phyloP scores from a whole-genome alignment of 2,797 vertebrate species.

The Melanotaenia trifasciata region DNA sequence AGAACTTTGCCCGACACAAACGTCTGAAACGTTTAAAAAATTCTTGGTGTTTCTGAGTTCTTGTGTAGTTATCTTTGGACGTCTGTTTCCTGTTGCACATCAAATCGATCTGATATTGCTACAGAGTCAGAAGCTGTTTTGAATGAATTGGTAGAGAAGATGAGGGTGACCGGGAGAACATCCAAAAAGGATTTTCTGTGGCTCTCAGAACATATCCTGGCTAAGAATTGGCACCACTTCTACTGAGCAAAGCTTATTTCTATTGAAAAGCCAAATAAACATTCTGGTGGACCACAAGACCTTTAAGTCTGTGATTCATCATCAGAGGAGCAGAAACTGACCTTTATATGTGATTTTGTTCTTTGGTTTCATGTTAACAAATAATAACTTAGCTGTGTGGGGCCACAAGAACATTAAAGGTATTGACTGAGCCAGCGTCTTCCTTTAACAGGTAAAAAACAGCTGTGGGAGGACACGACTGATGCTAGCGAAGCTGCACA shows the following conservation, averaged over 20 bases:
- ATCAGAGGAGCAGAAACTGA: constrained; percentile 6
- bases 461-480: constrained; percentile 35
- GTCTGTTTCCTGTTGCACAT: constrained; percentile 27
- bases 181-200: constrained; percentile 40
- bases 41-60: background rate
- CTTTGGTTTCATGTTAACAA: constrained; percentile 22
- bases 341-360: background rate
- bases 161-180: constrained; percentile 37
- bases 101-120: constrained; percentile 30
- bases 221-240: constrained; percentile 44
- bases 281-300: constrained; percentile 38
- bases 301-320: constrained; percentile 25
- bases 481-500: constrained; percentile 58
- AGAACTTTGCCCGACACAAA: constrained; percentile 15
- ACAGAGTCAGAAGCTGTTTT: constrained; percentile 22
- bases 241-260: constrained; percentile 42
- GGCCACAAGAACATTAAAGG: background rate
- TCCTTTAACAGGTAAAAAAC: constrained; percentile 30
- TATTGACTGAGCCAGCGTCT: background rate
- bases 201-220: constrained; percentile 38
- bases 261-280: constrained; percentile 65
- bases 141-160: constrained; percentile 15
- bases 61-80: background rate
- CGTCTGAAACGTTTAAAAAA: constrained; percentile 3
- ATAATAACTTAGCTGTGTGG: constrained; percentile 8